Conservation (phyloP, 2,888 invertebrate genomes). For the Nymphalis polychloros region DNA sequence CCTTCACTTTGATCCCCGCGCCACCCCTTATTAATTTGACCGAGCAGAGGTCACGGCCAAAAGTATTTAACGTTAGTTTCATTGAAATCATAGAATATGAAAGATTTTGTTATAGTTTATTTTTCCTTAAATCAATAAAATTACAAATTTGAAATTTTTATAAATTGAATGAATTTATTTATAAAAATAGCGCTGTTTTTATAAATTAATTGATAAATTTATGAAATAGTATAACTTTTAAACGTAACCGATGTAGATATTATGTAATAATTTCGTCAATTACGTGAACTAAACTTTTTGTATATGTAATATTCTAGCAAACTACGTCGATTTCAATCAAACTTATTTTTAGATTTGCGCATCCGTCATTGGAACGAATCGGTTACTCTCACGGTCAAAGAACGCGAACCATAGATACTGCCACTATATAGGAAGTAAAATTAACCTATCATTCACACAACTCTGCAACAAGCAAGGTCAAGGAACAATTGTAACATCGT, state of each 20-base stretch:
- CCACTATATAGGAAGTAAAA: constrained; percentile 36
- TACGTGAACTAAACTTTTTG: not conserved
- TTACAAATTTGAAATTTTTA: too few species aligned
- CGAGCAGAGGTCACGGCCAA: constrained; percentile 75
- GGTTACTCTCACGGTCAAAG: constrained; percentile 30
- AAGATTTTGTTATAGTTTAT: not conserved
- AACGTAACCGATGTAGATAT: not conserved
- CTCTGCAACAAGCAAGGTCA: constrained; percentile 36
- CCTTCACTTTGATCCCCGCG: constrained; percentile 54
- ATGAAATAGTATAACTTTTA: too few species aligned
- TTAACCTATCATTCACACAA: constrained; percentile 36
- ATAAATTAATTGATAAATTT: too few species aligned
- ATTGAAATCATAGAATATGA: constrained; percentile 26
- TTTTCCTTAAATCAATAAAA: too few species aligned
- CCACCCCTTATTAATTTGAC: constrained; percentile 57
- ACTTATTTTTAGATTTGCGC: constrained; percentile 30
- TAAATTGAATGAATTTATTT: too few species aligned
- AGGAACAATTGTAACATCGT: constrained; percentile 33
- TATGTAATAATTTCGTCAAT: not conserved
- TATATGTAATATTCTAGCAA: constrained; percentile 1
- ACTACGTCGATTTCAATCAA: constrained; percentile 13
- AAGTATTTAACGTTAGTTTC: constrained; percentile 53
- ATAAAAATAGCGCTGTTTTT: too few species aligned
- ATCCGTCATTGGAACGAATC: constrained; percentile 29
- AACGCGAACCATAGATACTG: constrained; percentile 26